phyloP scores from a whole-genome alignment of 2,888 invertebrate species.

The Pelosia muscerda region DNA sequence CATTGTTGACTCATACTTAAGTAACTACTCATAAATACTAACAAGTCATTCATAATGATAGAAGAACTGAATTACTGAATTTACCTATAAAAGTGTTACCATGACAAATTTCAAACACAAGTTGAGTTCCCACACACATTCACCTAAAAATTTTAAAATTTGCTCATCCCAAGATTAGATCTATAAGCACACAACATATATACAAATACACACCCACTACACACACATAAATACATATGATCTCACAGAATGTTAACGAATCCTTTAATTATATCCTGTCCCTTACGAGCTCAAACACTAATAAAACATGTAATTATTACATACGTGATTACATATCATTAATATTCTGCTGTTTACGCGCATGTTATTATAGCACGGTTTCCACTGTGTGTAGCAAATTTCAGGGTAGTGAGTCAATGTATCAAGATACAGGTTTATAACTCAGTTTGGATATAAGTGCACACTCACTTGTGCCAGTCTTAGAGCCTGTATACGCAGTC shows the following conservation, averaged over 20 bases:
- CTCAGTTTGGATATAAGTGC: too few species aligned
- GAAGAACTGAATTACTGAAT: too few species aligned
- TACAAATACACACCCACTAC: not conserved
- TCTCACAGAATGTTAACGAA: not conserved
- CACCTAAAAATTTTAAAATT: not conserved
- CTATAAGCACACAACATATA: not conserved
- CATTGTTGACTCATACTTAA: too few species aligned
- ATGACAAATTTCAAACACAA: too few species aligned
- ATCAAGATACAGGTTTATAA: not conserved
- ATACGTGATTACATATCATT: constrained; percentile 11
- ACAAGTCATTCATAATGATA: too few species aligned
- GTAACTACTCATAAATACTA: too few species aligned
- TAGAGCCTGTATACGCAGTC: too few species aligned
- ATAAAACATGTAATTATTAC: constrained; percentile 11
- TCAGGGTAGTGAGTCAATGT: not conserved
- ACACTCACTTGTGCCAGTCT: too few species aligned
- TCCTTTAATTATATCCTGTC: not conserved
- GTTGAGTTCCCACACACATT: too few species aligned
- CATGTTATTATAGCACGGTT: not conserved
- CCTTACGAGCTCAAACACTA: not conserved
- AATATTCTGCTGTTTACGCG: constrained; percentile 3
- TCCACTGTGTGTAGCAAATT: not conserved
- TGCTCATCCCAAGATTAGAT: too few species aligned
- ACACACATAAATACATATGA: not conserved
- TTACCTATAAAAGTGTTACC: too few species aligned